Evolutionary conservation across 1,140 invertebrate genomes (phyloP).

Genomic region (Aricia agestis): DNA sequence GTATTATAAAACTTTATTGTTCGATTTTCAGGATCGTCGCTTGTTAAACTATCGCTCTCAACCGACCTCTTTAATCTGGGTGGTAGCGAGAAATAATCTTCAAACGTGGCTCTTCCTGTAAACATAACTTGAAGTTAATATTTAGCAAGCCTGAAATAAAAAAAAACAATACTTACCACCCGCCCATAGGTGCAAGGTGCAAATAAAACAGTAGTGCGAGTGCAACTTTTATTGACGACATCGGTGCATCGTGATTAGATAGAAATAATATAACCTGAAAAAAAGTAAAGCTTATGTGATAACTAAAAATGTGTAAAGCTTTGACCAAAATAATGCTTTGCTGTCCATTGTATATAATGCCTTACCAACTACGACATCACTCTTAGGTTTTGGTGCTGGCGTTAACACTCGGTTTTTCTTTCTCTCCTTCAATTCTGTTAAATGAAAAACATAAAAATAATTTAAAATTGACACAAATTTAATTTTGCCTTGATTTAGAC

Average conservation of each 20-base stretch:
- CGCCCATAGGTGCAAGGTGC: background rate
- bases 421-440: slow-evolving; percentile 25
- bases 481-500: too few species aligned
- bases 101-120: slow-evolving; percentile 23
- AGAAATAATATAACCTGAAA: slow-evolving; percentile 63
- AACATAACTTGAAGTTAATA: slow-evolving; percentile 17
- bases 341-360: background rate
- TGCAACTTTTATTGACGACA: slow-evolving; percentile 44
- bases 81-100: slow-evolving; percentile 33
- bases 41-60: slow-evolving; percentile 16
- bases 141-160: background rate
- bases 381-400: slow-evolving; percentile 17
- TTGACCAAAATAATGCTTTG: background rate
- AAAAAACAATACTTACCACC: slow-evolving; percentile 7
- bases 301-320: slow-evolving; percentile 4
- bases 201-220: slow-evolving; percentile 33
- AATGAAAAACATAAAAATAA: background rate
- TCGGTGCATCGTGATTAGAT: slow-evolving; percentile 44
- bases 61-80: slow-evolving; percentile 39
- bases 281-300: slow-evolving; percentile 18
- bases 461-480: too few species aligned
- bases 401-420: slow-evolving; percentile 17
- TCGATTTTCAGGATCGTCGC: slow-evolving; percentile 19
- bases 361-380: background rate
- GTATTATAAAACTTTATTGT: slow-evolving; percentile 47